These are phyloP conservation scores for Bolinopsis microptera DNA, from an alignment of 37 sponge, comb jelly and placozoan genomes.

Conservation along the genomic window DNA sequence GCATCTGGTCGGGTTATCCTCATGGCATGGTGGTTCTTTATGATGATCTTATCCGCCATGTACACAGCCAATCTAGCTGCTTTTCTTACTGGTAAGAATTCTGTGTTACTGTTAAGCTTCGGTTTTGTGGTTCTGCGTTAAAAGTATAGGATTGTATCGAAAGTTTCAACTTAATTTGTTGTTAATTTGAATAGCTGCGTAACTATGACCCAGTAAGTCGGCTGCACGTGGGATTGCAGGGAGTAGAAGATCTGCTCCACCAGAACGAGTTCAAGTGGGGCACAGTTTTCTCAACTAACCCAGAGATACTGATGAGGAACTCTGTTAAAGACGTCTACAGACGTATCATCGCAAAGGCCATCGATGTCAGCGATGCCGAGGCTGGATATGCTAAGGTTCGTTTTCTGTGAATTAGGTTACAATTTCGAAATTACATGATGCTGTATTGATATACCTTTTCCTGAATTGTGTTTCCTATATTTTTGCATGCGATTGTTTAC, in stretches of 20 bases:
- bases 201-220: not conserved
- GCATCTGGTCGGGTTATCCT: not conserved
- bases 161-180: no score
- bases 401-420: not conserved
- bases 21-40: conserved; percentile 33
- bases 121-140: not conserved
- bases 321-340: conserved; percentile 1
- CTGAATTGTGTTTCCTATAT: no score
- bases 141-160: no score
- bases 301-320: conserved; percentile 23
- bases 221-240: not conserved
- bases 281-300: not conserved
- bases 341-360: not conserved
- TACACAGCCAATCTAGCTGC: conserved; percentile 27
- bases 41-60: conserved; percentile 17
- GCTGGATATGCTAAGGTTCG: not conserved
- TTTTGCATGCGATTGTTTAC: no score
- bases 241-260: not conserved
- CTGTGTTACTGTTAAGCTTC: not conserved
- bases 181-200: no score
- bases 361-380: not conserved
- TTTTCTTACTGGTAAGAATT: not conserved
- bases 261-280: not conserved
- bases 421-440: not conserved
- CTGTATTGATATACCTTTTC: not conserved